A percentile compares a stretch with the other conserved stretches of the same genome.
Evolutionary conservation across 2,113 vertebrate genomes (phyloP).

Genomic region (Sapayoa aenigma): DNA sequence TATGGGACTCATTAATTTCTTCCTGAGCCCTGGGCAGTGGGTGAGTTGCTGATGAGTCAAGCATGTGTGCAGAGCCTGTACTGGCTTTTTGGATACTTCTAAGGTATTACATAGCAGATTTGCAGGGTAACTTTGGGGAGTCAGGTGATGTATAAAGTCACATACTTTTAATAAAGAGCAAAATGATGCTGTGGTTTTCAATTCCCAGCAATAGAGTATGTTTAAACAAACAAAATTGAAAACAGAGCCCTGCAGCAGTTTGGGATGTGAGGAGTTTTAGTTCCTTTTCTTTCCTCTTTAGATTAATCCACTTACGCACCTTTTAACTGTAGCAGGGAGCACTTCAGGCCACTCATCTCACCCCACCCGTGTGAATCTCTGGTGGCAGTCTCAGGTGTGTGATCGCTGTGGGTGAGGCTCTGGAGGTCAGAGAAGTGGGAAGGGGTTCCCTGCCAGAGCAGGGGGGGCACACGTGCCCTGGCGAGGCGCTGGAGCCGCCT

Average conservation of each 20-base stretch:
- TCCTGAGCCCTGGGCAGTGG: rapidly evolving
- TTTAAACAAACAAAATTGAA: background rate
- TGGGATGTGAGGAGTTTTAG: rapidly evolving
- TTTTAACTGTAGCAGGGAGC: background rate
- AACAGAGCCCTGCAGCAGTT: background rate
- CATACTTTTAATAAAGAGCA: background rate
- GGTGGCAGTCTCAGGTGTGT: background rate
- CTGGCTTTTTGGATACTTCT: background rate
- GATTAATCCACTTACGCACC: background rate
- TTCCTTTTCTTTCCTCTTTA: background rate
- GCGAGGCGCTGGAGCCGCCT: background rate
- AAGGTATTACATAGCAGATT: background rate
- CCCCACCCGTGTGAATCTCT: rapidly evolving
- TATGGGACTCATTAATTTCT: rapidly evolving
- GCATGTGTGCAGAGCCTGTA: background rate
- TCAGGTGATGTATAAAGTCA: background rate
- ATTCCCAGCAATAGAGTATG: background rate
- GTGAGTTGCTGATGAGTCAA: background rate
- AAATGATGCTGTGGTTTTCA: background rate
- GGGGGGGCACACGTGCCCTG: rapidly evolving
- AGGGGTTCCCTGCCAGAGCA: background rate
- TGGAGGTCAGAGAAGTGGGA: background rate
- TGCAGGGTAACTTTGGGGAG: background rate
- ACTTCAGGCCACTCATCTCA: rapidly evolving
- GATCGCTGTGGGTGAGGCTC: background rate